phyloP scores from a whole-genome alignment of 2,888 invertebrate genomes.

The Idaea dimidiata region DNA sequence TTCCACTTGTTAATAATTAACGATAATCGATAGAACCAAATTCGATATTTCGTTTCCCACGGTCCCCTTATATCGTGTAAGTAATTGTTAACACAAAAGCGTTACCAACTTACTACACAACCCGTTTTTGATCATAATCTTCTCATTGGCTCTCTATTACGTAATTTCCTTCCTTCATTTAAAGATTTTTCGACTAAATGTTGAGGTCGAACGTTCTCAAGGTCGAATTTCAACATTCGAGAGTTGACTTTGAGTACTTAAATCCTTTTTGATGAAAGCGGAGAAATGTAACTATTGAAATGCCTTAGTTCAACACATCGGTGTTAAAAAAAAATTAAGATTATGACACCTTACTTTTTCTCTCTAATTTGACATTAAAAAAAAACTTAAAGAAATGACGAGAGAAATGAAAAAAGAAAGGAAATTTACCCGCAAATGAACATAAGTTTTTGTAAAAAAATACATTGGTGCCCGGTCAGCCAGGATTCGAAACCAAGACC shows the following conservation, averaged over 20 bases:
- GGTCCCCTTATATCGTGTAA: constrained; percentile 10
- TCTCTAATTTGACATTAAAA: too few species aligned
- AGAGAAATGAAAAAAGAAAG: too few species aligned
- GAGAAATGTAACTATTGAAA: too few species aligned
- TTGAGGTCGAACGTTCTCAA: neutral
- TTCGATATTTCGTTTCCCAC: constrained; percentile 14
- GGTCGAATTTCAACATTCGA: neutral
- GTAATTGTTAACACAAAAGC: neutral
- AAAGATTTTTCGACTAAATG: neutral
- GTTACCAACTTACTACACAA: neutral
- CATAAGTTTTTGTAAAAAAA: too few species aligned
- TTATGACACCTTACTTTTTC: too few species aligned
- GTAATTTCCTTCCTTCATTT: neutral
- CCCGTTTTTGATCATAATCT: neutral
- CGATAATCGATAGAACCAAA: neutral
- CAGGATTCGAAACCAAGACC: too few species aligned
- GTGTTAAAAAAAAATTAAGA: too few species aligned
- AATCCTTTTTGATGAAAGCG: too few species aligned
- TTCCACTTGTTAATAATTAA: neutral
- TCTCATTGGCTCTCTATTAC: neutral
- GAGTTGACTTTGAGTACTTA: neutral
- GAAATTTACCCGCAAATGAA: too few species aligned
- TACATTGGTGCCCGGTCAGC: too few species aligned
- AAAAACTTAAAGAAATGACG: too few species aligned
- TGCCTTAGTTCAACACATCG: too few species aligned